Base-by-base conservation (phyloP, 1,140 invertebrate species). In the Melitaea cinxia region DNA sequence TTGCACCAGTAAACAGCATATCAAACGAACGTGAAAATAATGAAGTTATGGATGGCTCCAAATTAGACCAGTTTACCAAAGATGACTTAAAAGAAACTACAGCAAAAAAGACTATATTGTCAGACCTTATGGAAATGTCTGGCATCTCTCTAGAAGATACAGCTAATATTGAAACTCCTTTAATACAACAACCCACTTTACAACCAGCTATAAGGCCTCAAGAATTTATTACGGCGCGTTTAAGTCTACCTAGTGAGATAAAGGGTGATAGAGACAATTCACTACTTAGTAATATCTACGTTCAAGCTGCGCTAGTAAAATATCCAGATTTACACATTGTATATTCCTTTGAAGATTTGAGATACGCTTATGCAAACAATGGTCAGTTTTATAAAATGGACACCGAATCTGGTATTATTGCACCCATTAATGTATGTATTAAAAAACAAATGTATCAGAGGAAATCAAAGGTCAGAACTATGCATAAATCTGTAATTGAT, bases 101-200 rank as follows among this genome's bases (percentile, higher is more conserved):
- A 19, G 10, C 19, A 3, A 67, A 62, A 60, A 87, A 83, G 75
- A 80, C 79, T 4, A 77, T 88, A 62, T 68, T 89, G 26, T 89
- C 87, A n/a, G 86, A 91, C 72, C 76, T 91, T 57, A 91, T 91
- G 88, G 82, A 84, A 75, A 84, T 91, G 83, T 89, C 86, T 15
- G 88, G 88, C 2, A 90, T 90, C 66, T 85, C 76, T 4, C 62
- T 74, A 23, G 82, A 85, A 58, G 86, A 90, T 39, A 57, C 72
- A 3, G 42, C 35, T 21, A 53, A 42, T 58, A 14, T 10, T 52
- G 58, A 50, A 52, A 52, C 2, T 26, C 21, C 47, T 37, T 10
- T 19, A 1, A 68, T 26, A 21, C n/a, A 33, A 47, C 9, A 19
- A 17, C 17, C 35, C n/a, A 19, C 14, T 12, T 26, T 37, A 35